Evolutionary conservation across 1,140 invertebrate species (phyloP).

Genomic region (Zelostemma sp.): DNA sequence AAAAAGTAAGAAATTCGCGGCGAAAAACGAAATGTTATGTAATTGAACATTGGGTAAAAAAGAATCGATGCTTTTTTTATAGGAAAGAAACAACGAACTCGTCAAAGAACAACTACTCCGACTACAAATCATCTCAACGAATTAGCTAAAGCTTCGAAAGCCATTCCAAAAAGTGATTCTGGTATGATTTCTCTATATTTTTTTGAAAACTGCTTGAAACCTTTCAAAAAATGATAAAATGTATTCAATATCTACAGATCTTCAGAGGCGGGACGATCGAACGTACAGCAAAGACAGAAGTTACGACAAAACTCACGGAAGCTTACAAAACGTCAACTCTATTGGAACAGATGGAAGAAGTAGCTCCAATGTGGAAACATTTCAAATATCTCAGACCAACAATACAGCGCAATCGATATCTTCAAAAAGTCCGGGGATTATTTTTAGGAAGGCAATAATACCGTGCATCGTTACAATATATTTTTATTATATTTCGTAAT

Average conservation of each 20-base stretch:
- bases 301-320: constrained; percentile 28
- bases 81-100: constrained; percentile 50
- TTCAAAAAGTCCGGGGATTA: constrained; percentile 46
- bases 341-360: constrained; percentile 31
- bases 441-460: constrained; percentile 23
- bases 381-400: constrained; percentile 53
- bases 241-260: constrained; percentile 38
- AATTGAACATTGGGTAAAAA: no score
- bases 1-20: constrained; percentile 45
- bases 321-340: constrained; percentile 26
- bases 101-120: constrained; percentile 44
- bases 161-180: constrained; percentile 33
- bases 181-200: constrained; percentile 22
- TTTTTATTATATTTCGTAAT: background rate
- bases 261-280: constrained; percentile 40
- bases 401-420: constrained; percentile 67
- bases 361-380: constrained; percentile 31
- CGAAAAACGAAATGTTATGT: no score
- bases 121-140: constrained; percentile 50
- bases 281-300: background rate
- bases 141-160: constrained; percentile 50
- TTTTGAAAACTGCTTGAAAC: no score
- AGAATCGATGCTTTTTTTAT: constrained; percentile 40
- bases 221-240: no score
- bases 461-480: constrained; percentile 16